A percentile compares a stretch with the other conserved stretches of the same genome.
Evolutionary conservation across 1,140 invertebrate species (phyloP).

Genomic region (Philopotamus ludificatus): DNA sequence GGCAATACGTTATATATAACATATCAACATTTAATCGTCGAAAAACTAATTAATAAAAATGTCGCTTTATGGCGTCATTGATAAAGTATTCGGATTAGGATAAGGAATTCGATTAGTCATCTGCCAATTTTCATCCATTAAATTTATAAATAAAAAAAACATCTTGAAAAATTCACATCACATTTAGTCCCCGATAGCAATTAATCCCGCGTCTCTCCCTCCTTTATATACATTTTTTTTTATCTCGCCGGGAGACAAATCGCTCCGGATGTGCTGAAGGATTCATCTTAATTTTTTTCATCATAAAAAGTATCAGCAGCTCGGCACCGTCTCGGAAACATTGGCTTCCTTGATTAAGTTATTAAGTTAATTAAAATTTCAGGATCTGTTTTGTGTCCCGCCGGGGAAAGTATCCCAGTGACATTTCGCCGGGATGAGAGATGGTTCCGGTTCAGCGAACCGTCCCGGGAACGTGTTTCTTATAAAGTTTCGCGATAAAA

Average conservation of each 20-base stretch:
- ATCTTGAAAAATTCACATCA: not conserved
- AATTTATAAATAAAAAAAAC: not conserved
- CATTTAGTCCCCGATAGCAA: not conserved
- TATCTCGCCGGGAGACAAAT: not conserved
- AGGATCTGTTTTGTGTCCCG: conserved; percentile 24
- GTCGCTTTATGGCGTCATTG: too few species aligned
- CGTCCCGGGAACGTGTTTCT: too few species aligned
- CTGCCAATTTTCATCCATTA: not conserved
- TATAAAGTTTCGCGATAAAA: too few species aligned
- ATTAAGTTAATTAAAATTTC: conserved; percentile 37
- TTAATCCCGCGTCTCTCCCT: conserved; percentile 10
- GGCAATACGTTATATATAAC: not conserved
- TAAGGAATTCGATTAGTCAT: not conserved
- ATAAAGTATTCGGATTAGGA: too few species aligned
- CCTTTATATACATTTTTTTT: conserved; percentile 1
- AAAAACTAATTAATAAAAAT: too few species aligned
- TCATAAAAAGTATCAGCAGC: not conserved
- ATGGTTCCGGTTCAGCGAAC: too few species aligned
- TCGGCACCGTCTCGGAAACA: not conserved
- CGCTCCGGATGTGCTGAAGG: not conserved
- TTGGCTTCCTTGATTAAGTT: conserved; percentile 23
- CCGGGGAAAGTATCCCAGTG: not conserved
- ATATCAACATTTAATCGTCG: too few species aligned
- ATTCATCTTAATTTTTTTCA: not conserved
- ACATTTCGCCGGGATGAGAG: not conserved